Base-by-base conservation (phyloP, 2,888 invertebrate genomes). In the Imbricaverruca yamaguchii region DNA sequence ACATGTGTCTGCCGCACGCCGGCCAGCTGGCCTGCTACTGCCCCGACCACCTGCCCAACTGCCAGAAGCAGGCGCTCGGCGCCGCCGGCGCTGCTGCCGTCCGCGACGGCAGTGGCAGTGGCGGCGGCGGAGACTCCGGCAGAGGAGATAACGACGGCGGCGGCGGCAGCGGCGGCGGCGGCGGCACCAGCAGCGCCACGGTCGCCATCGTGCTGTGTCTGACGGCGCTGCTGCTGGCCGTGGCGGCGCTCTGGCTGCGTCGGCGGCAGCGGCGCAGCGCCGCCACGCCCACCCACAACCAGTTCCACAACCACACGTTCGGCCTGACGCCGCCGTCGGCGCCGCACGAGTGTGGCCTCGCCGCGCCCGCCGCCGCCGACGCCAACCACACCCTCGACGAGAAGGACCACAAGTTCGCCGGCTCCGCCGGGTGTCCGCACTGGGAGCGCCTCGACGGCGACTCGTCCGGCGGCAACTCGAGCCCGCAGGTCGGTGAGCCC, bases 291-390 rank as follows among this genome's bases (percentile, higher is more conserved):
- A 23, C 21, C 55, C 74, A 74, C 74, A 69, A 69, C 69, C 74
- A 74, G 74, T 74, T 74, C 55, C 74, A 74, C 15, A 74, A 74
- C 74, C 74, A 9, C 9, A 74, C 55, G 55, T 74, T 10, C 74
- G 74, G 55, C 53, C 13, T 74, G 74, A 74, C 74, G 55, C 74
- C 74, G 53, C 74, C 74, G 53, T 55, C 74, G 6, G 23, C 74
- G 39, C 39, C 39, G 39, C 39, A 39, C 39, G 39, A 39, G 39
- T 39, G 2, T 1, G 39, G 39, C 39, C 39, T 39, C 39, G 39
- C 39, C 39, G 39, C 39, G 39, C 39, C 39, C 39, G 39, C 2
- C 39, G 39, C 39, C 39, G 39, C 39, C 39, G 39, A 39, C 39
- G 39, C 39, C 39, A 4, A 39, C 39, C 39, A 39, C 39, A 39